A percentile compares a stretch with the other conserved stretches of the same genome.
Conservation (phyloP, 2,797 vertebrate species). For the Molossus alvarezi region DNA sequence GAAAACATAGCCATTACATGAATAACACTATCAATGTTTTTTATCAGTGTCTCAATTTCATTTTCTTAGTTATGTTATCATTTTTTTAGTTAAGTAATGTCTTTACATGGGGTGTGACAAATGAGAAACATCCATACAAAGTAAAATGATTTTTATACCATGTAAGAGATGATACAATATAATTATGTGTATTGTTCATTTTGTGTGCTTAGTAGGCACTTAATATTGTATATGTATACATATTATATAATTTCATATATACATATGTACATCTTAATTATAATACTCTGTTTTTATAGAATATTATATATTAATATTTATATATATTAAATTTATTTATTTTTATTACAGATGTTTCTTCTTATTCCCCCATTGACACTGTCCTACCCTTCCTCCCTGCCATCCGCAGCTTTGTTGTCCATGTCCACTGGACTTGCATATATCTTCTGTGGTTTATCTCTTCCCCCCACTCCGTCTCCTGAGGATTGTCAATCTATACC, state of each 20-base stretch:
- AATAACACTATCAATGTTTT: neutral
- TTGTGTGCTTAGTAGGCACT: neutral
- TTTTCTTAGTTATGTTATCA: constrained; percentile 30
- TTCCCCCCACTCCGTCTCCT: no score
- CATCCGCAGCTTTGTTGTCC: no score
- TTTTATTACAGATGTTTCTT: no score
- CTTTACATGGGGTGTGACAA: neutral
- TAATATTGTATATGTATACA: neutral
- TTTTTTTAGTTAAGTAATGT: constrained; percentile 9
- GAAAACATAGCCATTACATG: neutral
- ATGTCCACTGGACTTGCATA: no score
- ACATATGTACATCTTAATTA: neutral
- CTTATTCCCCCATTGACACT: no score
- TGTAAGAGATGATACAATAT: neutral
- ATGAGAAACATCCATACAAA: neutral
- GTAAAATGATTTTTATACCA: neutral
- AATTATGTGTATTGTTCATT: neutral
- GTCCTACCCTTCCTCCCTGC: no score
- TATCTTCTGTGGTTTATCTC: no score
- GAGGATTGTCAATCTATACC: no score
- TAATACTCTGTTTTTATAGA: neutral
- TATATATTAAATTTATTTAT: no score
- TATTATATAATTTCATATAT: neutral
- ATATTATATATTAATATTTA: neutral
- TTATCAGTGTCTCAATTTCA: neutral